These are phyloP conservation scores for Steromphala cineraria DNA, from an alignment of 2,888 invertebrate genomes.

Conservation along the genomic window DNA sequence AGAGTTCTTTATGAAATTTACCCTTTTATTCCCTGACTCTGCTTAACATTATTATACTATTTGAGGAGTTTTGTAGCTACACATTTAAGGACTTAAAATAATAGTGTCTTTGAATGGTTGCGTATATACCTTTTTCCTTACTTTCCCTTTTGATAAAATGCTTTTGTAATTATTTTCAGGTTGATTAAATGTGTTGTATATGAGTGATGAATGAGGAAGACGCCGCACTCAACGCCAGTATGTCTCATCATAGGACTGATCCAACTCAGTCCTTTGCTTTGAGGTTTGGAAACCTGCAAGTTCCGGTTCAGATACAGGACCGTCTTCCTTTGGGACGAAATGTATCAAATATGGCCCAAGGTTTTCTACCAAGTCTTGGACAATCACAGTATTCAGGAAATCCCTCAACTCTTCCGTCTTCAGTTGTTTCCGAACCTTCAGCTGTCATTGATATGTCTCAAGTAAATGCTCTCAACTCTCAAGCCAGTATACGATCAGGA, in stretches of 20 bases:
- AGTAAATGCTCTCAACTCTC: background rate
- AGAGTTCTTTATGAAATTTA: no score
- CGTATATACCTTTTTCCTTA: no score
- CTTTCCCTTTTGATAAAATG: no score
- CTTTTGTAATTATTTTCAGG: no score
- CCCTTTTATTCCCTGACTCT: no score
- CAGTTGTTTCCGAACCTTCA: constrained; percentile 1
- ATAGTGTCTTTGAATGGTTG: no score
- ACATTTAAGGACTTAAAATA: no score
- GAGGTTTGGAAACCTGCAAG: constrained; percentile 5
- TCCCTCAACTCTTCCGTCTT: background rate
- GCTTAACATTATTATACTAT: no score
- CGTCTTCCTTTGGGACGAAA: background rate
- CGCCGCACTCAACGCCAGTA: background rate
- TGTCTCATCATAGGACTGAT: background rate
- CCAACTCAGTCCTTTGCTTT: background rate
- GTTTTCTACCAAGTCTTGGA: constrained; percentile 13
- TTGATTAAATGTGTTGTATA: no score
- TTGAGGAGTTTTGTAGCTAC: no score
- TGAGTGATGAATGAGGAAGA: background rate
- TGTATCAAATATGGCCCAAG: constrained; percentile 11
- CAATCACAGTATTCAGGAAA: background rate
- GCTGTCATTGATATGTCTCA: background rate
- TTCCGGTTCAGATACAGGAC: background rate
- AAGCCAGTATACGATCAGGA: background rate